Percentiles rank a stretch among this genome's conserved stretches.
Evolutionary conservation across 2,888 invertebrate species (phyloP).

Genomic region (Cosmia trapezina): DNA sequence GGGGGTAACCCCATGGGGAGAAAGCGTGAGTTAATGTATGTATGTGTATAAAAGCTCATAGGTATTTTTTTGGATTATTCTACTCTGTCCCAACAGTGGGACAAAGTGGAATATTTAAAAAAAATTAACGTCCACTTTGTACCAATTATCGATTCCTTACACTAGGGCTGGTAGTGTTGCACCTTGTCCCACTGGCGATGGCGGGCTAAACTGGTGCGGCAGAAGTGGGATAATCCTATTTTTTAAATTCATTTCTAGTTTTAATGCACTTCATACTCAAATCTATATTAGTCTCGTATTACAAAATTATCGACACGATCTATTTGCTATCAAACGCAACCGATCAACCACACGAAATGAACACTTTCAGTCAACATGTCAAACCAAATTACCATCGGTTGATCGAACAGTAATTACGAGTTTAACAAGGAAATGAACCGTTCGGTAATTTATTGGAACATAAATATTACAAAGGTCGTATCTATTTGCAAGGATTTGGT

Average conservation of each 20-base stretch:
- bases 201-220: accelerated
- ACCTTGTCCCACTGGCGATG: neutral
- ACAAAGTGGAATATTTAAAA: neutral
- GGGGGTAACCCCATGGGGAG: no score
- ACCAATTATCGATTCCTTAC: neutral
- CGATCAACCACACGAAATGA: slow-evolving; percentile 28
- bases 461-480: slow-evolving; percentile 45
- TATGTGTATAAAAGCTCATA: no score
- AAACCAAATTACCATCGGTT: slow-evolving; percentile 33
- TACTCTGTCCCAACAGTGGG: neutral
- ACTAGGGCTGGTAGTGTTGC: neutral
- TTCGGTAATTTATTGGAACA: slow-evolving; percentile 49
- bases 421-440: slow-evolving; percentile 50
- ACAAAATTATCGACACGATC: slow-evolving; percentile 33
- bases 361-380: slow-evolving; percentile 46
- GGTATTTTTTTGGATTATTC: neutral
- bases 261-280: neutral
- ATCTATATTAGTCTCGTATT: slow-evolving; percentile 10
- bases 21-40: no score
- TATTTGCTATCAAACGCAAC: slow-evolving; percentile 34
- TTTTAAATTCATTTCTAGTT: neutral
- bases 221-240: neutral
- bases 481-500: slow-evolving; percentile 25
- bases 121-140: neutral
- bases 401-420: slow-evolving; percentile 44